Conservation (phyloP, 2,113 vertebrate genomes). For the Caranx melampygus region DNA sequence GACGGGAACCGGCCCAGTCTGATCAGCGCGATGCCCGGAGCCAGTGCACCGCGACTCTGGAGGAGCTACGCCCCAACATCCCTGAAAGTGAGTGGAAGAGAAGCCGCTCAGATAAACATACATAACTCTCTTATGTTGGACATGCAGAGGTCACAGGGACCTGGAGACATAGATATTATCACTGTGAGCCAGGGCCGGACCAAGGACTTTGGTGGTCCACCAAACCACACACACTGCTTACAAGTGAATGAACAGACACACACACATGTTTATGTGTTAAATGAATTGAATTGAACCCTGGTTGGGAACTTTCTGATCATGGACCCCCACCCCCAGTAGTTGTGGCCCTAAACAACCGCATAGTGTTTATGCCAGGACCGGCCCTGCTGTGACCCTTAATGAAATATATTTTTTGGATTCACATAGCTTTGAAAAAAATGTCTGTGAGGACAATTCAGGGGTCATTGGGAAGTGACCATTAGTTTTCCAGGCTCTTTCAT, state of each 20-base stretch:
- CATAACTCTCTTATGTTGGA: no score
- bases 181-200: not conserved
- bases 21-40: constrained; percentile 53
- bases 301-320: no score
- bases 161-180: not conserved
- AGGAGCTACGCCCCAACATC: constrained; percentile 74
- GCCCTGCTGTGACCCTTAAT: no score
- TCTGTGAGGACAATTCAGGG: not conserved
- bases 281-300: no score
- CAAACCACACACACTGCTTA: no score
- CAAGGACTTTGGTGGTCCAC: no score
- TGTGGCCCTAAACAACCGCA: no score
- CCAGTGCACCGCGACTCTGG: constrained; percentile 77
- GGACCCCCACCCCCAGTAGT: no score
- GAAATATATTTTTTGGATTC: not conserved
- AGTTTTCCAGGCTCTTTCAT: not conserved
- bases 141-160: not conserved
- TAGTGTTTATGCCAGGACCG: no score
- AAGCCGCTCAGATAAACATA: not conserved
- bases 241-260: no score
- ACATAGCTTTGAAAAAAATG: not conserved
- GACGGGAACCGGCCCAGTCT: constrained; percentile 79
- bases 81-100: constrained; percentile 75
- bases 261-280: no score
- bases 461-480: no score